Evolutionary conservation across 2,888 invertebrate species (phyloP), one percentile per base, ranked within the genome.

Genomic region (Druceiella hillmani): DNA sequence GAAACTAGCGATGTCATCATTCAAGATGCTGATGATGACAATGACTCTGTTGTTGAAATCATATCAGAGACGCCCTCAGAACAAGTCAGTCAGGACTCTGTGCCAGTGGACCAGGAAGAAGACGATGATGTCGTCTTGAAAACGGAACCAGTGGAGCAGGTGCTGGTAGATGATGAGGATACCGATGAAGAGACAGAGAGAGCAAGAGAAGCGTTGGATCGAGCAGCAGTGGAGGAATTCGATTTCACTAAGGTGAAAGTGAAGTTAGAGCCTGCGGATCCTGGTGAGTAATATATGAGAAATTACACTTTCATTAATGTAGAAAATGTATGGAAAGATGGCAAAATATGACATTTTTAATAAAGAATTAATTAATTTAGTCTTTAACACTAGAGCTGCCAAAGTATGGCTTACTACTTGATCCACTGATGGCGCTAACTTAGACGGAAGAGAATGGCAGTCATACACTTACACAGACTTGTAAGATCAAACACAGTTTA

Each of bases 101-200:
- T 10, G 27, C 7, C 45, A 26, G 52, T 50, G 36, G 48, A 43
- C 15, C 45, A 46, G 16, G 65, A 71, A n/a, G 78, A 73, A 7
- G 79, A 79, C 4, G 80, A 79, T 44, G 81, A 81, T 49, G 83
- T 82, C 53, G 81, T 83, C 39, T 80, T 83, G 33, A 74, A 82
- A 48, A 77, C 81, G 46, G 74, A 81, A 42, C 79, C 79, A 44
- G 77, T 76, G 4, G 81, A 81, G 37, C 81, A 78, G 45, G 68
- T 78, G 44, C 79, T 78, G 37, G 68, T 76, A 26, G 78, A 83
- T 2, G 77, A 81, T 22, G 82, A 81, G 45, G 76, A 78, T 36
- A 73, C 64, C n/a, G 76, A 76, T 45, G 74, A 78, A 1, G 78
- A 81, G 47, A 74, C 75, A 39, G 72, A 75, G 53, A 67, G 67